Evolutionary conservation across 2,113 vertebrate genomes (phyloP).

Genomic region (Python bivittatus): DNA sequence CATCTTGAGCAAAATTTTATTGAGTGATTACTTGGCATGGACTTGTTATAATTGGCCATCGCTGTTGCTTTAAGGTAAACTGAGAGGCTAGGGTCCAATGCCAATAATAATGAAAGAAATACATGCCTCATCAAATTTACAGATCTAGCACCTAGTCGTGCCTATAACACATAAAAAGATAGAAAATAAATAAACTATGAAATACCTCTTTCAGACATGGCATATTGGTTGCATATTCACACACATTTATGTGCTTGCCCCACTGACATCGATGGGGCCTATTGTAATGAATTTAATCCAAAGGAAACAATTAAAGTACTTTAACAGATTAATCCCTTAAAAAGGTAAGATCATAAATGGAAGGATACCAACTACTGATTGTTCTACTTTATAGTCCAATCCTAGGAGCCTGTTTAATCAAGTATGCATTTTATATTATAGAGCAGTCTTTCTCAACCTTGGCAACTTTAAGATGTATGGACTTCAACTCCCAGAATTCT

Average conservation of each 20-base stretch:
- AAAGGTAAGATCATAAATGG: neutral
- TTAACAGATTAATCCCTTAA: neutral
- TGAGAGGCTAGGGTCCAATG: neutral
- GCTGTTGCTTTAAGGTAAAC: neutral
- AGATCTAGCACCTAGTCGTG: neutral
- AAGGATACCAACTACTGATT: too few relatives aligned
- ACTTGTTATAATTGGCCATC: neutral
- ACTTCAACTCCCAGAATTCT: neutral
- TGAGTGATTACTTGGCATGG: neutral
- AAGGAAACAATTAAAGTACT: neutral
- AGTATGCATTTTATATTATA: neutral
- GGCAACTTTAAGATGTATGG: neutral
- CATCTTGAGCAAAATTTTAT: neutral
- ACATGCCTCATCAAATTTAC: neutral
- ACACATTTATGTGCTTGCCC: neutral
- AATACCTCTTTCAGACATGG: neutral
- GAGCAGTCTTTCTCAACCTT: neutral
- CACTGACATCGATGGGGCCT: neutral
- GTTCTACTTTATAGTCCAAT: neutral
- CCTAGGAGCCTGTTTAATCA: neutral
- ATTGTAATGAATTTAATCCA: neutral
- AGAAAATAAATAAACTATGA: neutral
- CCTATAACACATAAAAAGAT: rapidly evolving
- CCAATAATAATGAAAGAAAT: neutral
- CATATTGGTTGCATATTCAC: neutral